A percentile compares a stretch with the other conserved stretches of the same genome.
phyloP scores from a whole-genome alignment of 1,140 invertebrate species.

The Manduca sexta region DNA sequence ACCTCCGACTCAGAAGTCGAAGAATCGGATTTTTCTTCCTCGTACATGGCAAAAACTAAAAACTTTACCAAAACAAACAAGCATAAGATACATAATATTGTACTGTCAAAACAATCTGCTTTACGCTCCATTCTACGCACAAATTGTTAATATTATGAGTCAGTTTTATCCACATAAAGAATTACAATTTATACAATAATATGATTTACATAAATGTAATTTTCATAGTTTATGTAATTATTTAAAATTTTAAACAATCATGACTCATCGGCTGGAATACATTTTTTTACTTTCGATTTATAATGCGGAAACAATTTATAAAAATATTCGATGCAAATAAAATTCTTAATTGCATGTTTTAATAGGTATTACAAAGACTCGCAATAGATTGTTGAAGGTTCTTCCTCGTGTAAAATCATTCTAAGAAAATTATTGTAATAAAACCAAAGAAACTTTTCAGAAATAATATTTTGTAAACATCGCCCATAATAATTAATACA shows the following conservation, averaged over 20 bases:
- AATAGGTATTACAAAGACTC: constrained; percentile 39
- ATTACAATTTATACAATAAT: too few species aligned
- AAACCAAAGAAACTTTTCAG: too few species aligned
- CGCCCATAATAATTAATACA: too few species aligned
- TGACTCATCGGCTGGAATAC: too few species aligned
- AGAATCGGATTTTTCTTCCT: constrained; percentile 33
- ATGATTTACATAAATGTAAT: too few species aligned
- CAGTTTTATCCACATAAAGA: too few species aligned
- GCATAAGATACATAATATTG: background rate
- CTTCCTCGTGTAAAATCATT: constrained; percentile 31
- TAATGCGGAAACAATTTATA: constrained; percentile 8
- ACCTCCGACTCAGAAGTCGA: constrained; percentile 75
- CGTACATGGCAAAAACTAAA: constrained; percentile 25
- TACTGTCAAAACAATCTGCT: background rate
- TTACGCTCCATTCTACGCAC: constrained; percentile 8
- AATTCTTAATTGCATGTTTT: constrained; percentile 24
- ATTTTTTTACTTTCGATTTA: background rate
- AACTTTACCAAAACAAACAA: constrained; percentile 16
- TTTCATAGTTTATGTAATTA: too few species aligned
- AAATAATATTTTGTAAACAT: too few species aligned
- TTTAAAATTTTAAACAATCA: too few species aligned
- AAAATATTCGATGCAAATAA: constrained; percentile 18
- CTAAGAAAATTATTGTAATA: background rate
- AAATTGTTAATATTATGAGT: background rate
- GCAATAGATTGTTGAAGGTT: constrained; percentile 56